phyloP scores from a whole-genome alignment of 2,797 vertebrate genomes.

The Poecilia wingei region DNA sequence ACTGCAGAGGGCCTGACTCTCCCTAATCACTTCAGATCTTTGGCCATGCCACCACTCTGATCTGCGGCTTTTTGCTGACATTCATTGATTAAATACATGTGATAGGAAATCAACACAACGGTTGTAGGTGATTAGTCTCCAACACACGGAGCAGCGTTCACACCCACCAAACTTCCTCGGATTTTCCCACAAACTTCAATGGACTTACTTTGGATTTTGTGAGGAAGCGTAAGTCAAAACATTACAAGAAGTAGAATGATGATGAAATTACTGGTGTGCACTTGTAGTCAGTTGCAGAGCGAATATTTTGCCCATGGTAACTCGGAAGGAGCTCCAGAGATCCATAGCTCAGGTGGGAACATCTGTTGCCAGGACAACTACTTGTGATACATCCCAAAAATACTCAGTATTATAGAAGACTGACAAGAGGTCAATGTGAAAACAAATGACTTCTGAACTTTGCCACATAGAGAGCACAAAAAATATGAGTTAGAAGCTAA shows the following conservation, averaged over 20 bases:
- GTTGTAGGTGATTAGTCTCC: background rate
- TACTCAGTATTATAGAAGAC: background rate
- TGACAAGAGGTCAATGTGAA: background rate
- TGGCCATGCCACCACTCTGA: slow-evolving; percentile 60
- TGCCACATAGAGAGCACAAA: background rate
- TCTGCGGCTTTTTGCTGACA: slow-evolving; percentile 37
- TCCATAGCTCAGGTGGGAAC: background rate
- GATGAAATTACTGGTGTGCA: too few species aligned
- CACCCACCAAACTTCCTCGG: background rate
- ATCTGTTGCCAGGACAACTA: background rate
- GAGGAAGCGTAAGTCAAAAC: background rate
- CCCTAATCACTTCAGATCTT: slow-evolving; percentile 73
- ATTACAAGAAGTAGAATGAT: background rate
- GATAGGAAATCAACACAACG: slow-evolving; percentile 36
- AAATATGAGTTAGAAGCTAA: background rate
- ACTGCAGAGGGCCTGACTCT: slow-evolving; percentile 59
- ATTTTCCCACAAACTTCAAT: background rate
- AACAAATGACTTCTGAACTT: background rate
- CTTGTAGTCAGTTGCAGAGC: background rate
- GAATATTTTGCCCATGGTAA: background rate
- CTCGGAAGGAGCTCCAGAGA: background rate
- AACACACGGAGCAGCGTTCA: background rate
- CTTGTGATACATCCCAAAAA: background rate
- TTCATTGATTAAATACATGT: slow-evolving; percentile 64
- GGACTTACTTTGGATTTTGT: background rate